Evolutionary conservation across 1,140 invertebrate species (phyloP), one percentile per base, ranked within the genome.

Genomic region (Bursaphelenchus mucronatus): DNA sequence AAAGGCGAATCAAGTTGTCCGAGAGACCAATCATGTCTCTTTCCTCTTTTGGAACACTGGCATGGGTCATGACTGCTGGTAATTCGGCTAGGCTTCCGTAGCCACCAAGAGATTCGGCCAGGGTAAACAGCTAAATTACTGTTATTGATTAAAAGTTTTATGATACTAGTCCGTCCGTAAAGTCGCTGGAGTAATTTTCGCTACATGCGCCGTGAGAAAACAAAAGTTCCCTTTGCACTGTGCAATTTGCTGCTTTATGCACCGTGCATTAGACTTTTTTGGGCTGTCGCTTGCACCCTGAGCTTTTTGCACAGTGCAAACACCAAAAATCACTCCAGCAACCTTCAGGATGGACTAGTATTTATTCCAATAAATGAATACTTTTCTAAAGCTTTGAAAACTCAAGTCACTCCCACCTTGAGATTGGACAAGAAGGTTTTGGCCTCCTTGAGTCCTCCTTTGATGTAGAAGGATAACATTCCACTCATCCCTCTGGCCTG

Each of bases 391-490:
- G 19, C 15, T 50, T 5, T 17, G 5, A 15, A 17, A 50, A 5
- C 19, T n/a, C 19, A 55, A 19, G 3, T 3, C 1, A n/a, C 80
- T 58, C 83, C 83, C 41, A 84, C 59, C 80, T 83, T 67, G 8
- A 67, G 7, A 15, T 9, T 54, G 39, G 45, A 30, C 9, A 94
- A 82, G 76, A 97, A 94, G 56, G 85, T 88, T 54, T 83, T 82
- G 0, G 91, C 87, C 75, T 92, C 86, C 57, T 88, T 82, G 13
- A 88, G 68, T 10, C 86, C 87, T 3, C 90, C 91, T 74, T 88
- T 88, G 2, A 94, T 83, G 74, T 89, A 93, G 78, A 95, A 91
- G 0, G 89, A 88, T 61, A 97, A 84, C 84, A 97, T 93, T 8
- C 94, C 94, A 13, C 52, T 61, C 61, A 63, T 63, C 13, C 61